A percentile compares a stretch with the other conserved stretches of the same genome.
Evolutionary conservation across 2,113 vertebrate genomes (phyloP).

Genomic region (Phalacrocorax brasilianus): DNA sequence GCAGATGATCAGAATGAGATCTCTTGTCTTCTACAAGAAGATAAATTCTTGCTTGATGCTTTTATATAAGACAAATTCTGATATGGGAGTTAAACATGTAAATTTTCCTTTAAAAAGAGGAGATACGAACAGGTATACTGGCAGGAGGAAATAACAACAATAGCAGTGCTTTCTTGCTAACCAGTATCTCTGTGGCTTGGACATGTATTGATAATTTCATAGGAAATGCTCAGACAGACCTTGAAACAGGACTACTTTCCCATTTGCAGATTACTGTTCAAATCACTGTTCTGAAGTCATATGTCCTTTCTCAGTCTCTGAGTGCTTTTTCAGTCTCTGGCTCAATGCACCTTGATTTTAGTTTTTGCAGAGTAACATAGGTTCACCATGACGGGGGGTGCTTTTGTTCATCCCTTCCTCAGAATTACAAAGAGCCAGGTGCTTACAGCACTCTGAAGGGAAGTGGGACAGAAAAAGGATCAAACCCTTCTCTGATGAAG

Average conservation of each 20-base stretch:
- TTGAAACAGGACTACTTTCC: neutral
- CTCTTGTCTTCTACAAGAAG: neutral
- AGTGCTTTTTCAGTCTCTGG: neutral
- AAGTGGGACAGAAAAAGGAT: neutral
- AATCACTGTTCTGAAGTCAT: neutral
- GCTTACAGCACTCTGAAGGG: neutral
- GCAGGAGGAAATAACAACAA: neutral
- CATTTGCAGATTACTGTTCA: neutral
- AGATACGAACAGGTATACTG: neutral
- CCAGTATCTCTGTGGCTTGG: neutral
- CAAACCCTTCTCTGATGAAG: neutral
- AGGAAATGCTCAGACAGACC: neutral
- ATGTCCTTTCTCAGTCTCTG: neutral
- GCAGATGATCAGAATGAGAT: neutral
- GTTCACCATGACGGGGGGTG: neutral
- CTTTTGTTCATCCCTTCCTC: neutral
- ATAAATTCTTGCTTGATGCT: neutral
- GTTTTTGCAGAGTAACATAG: neutral
- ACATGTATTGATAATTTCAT: neutral
- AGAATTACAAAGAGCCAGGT: neutral
- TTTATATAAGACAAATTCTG: neutral
- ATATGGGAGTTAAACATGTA: neutral
- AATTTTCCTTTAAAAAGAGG: neutral
- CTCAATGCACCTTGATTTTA: neutral
- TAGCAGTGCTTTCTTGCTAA: neutral